Base-by-base conservation (phyloP, 2,113 vertebrate genomes). In the Meles meles region DNA sequence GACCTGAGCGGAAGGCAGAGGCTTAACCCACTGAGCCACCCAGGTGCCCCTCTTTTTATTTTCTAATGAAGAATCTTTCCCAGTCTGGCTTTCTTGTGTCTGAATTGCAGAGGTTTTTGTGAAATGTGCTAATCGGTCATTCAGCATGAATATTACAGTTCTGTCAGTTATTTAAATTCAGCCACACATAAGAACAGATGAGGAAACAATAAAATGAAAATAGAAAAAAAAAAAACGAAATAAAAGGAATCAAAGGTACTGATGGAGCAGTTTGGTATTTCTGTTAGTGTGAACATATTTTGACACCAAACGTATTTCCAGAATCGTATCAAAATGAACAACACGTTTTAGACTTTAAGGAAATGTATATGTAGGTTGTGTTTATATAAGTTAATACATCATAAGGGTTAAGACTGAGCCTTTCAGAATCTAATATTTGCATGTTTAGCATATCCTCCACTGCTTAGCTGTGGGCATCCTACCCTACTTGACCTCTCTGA, bases 1-100 rank as follows among this genome's bases (percentile, higher is more conserved):
- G n/a, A n/a, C n/a, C n/a, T n/a, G n/a, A n/a, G n/a, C n/a, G n/a
- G n/a, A n/a, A n/a, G n/a, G n/a, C n/a, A n/a, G n/a, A n/a, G n/a
- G n/a, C n/a, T n/a, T n/a, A n/a, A n/a, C n/a, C n/a, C n/a, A n/a
- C n/a, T n/a, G n/a, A n/a, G n/a, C n/a, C n/a, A n/a, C n/a, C n/a
- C n/a, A n/a, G n/a, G n/a, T n/a, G n/a, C n/a, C n/a, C n/a, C n/a
- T 88, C 5, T 74, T 88, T 90, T 96, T 44, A 52, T 67, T 80
- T 97, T 57, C 3, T 37, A 91, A 85, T 82, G 69, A 59, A 52
- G 2, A 95, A 94, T 92, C 15, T 39, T 92, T 92, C n/a, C 69
- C 13, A 55, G 67, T 27, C n/a, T 83, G 31, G 25, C 23, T 89
- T 82, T 86, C 76, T 71, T 52, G 1, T 47, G 9, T 88, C 49